A percentile compares a stretch with the other conserved stretches of the same genome.
phyloP scores from a whole-genome alignment of 2,888 invertebrate genomes.

The Operophtera brumata region DNA sequence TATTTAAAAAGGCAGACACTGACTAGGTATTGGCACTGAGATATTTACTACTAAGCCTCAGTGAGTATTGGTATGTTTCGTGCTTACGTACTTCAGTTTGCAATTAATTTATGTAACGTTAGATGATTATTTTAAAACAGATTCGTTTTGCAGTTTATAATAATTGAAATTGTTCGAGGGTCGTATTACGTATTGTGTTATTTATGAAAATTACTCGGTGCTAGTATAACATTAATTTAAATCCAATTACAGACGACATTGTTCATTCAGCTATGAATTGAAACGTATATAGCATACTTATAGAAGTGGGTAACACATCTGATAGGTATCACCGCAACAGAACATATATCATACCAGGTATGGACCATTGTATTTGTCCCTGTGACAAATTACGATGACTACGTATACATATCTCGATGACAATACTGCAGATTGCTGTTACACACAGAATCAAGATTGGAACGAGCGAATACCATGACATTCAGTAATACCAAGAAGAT shows the following conservation, averaged over 20 bases:
- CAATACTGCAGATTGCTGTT: constrained; percentile 41
- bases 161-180: constrained; percentile 1
- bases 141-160: constrained; percentile 8
- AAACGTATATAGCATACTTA: constrained; percentile 35
- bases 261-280: constrained; percentile 11
- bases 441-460: constrained; percentile 40
- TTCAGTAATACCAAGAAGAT: constrained; percentile 5
- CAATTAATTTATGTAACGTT: neutral
- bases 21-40: too few relatives aligned
- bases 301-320: constrained; percentile 25
- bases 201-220: constrained; percentile 12
- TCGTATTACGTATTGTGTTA: neutral
- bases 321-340: constrained; percentile 48
- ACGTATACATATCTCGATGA: constrained; percentile 41
- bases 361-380: constrained; percentile 58
- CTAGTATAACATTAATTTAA: constrained; percentile 6
- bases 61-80: too few relatives aligned
- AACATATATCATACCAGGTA: constrained; percentile 57
- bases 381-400: constrained; percentile 57
- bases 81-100: neutral
- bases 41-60: too few relatives aligned
- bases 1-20: too few relatives aligned
- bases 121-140: constrained; percentile 1
- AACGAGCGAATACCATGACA: constrained; percentile 28
- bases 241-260: constrained; percentile 11